Conservation (phyloP, 2,113 vertebrate species). For the Patagioenas fasciata region DNA sequence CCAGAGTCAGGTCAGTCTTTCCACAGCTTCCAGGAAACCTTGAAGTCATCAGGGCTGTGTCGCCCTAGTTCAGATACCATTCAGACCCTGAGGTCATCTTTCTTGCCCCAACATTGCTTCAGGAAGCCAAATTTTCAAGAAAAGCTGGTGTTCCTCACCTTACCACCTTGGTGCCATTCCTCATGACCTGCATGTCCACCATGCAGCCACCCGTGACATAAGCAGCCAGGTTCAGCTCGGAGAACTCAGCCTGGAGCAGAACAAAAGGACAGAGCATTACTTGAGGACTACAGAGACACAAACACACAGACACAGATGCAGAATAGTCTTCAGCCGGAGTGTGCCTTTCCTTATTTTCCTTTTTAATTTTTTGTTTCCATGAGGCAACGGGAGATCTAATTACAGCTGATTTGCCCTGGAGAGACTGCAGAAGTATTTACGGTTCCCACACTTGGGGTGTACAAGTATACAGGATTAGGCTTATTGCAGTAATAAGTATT, state of each 20-base stretch:
- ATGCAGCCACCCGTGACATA: conserved; percentile 89
- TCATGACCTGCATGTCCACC: conserved; percentile 93
- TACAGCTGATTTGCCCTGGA: conserved; percentile 15
- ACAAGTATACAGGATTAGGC: conserved; percentile 9
- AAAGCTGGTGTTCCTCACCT: conserved; percentile 78
- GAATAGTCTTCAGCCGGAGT: background rate
- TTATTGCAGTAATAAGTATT: conserved; percentile 40
- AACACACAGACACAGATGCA: background rate
- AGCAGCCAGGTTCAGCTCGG: conserved; percentile 91
- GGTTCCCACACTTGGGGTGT: background rate
- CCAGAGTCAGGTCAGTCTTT: background rate
- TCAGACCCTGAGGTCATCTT: background rate
- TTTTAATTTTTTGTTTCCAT: background rate
- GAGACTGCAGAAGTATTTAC: conserved; percentile 32
- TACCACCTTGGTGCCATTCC: conserved; percentile 90
- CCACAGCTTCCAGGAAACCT: background rate
- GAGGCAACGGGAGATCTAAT: background rate
- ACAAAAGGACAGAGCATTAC: conserved; percentile 32
- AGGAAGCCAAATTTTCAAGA: background rate
- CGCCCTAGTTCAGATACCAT: background rate
- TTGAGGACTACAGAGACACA: background rate
- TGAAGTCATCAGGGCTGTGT: background rate
- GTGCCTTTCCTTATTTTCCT: background rate
- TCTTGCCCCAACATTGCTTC: background rate
- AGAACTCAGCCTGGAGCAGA: conserved; percentile 88